Percentiles rank a stretch among this genome's conserved stretches.
Conservation (phyloP, 2,113 vertebrate genomes). For the Rynchops niger region DNA sequence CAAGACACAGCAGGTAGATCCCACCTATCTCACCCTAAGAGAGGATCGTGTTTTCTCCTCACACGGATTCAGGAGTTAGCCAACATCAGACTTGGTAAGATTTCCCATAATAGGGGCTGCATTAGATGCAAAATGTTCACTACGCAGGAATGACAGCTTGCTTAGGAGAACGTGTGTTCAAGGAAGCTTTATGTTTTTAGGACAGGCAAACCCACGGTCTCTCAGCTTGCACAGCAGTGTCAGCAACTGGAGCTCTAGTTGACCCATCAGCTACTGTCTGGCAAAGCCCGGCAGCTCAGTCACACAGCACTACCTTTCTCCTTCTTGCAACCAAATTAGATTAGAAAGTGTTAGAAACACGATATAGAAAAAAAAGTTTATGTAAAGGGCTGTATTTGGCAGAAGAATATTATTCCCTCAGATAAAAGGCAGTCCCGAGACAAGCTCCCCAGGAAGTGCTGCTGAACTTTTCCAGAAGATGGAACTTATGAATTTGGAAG, state of each 20-base stretch:
- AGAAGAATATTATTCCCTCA: background rate
- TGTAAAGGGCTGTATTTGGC: background rate
- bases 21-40: background rate
- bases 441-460: background rate
- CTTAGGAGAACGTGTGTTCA: background rate
- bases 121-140: background rate
- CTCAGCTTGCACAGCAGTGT: background rate
- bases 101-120: background rate
- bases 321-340: background rate
- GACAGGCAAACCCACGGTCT: background rate
- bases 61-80: background rate
- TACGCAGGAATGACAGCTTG: background rate
- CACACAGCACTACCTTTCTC: background rate
- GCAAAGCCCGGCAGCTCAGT: background rate
- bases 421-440: background rate
- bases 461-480: background rate
- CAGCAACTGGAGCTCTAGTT: background rate
- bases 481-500: background rate
- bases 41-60: background rate
- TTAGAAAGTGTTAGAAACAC: background rate
- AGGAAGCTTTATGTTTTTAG: background rate
- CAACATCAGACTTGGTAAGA: background rate
- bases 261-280: background rate
- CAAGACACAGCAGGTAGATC: background rate
- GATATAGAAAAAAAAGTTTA: background rate